Conservation (phyloP, 2,797 vertebrate genomes). For the Pempheris klunzingeri region DNA sequence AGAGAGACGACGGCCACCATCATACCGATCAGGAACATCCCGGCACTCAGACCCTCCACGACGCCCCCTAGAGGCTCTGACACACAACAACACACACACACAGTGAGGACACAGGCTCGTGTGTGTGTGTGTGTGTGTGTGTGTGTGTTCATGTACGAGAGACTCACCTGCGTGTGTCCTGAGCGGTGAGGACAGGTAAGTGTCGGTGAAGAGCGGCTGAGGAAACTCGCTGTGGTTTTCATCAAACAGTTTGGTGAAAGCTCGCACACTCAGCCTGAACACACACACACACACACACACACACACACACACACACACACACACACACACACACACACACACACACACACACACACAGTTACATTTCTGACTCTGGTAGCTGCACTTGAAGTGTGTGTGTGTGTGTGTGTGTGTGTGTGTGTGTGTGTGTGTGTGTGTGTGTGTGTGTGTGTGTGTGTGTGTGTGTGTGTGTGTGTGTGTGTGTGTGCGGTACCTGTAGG, state of each 20-base stretch:
- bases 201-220: slow-evolving; percentile 91
- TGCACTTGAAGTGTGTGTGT: neutral
- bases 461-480: slow-evolving; percentile 12
- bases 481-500: slow-evolving; percentile 89
- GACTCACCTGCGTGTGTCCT: slow-evolving; percentile 91
- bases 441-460: slow-evolving; percentile 13
- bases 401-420: slow-evolving; percentile 12
- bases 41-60: slow-evolving; percentile 94
- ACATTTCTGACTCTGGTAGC: neutral
- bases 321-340: slow-evolving; percentile 15
- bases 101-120: neutral
- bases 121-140: neutral
- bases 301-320: slow-evolving; percentile 14
- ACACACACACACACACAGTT: slow-evolving; percentile 3
- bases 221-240: slow-evolving; percentile 87
- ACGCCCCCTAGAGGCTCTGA: slow-evolving; percentile 93
- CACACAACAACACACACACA: slow-evolving; percentile 15
- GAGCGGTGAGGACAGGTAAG: slow-evolving; percentile 92
- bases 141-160: slow-evolving; percentile 22
- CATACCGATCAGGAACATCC: slow-evolving; percentile 93
- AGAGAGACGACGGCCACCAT: slow-evolving; percentile 90
- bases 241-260: slow-evolving; percentile 92
- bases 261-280: slow-evolving; percentile 89
- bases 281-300: slow-evolving; percentile 32
- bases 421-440: neutral